Evolutionary conservation across 2,113 vertebrate genomes (phyloP).

Genomic region (Actenoides hombroni): DNA sequence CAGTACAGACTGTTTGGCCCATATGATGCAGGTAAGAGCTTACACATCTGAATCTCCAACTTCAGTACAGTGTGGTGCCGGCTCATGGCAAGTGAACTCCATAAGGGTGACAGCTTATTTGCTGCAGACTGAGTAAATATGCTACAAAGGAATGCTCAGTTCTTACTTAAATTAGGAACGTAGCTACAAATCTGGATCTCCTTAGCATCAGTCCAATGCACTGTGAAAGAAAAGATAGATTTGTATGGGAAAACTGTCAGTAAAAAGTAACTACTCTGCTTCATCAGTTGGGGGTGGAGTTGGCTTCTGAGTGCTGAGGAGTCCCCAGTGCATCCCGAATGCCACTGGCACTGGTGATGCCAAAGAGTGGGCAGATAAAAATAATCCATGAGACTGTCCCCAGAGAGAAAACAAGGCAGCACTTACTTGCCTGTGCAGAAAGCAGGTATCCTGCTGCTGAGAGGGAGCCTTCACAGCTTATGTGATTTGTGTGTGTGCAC

Average conservation of each 20-base stretch:
- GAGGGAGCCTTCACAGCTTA: neutral
- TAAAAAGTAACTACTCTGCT: neutral
- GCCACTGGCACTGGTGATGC: neutral
- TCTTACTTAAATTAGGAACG: neutral
- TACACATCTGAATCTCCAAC: neutral
- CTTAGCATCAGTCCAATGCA: neutral
- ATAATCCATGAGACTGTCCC: neutral
- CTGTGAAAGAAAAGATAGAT: neutral
- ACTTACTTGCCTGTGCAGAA: neutral
- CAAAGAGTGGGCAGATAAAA: neutral
- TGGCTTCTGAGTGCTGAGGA: neutral
- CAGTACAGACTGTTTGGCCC: neutral
- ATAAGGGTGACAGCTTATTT: neutral
- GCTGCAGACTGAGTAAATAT: neutral
- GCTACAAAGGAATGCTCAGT: neutral
- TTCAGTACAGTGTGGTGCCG: neutral
- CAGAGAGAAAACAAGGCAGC: neutral
- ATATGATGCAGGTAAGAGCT: neutral
- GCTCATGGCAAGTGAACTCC: neutral
- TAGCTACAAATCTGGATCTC: neutral
- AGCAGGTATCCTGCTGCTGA: neutral
- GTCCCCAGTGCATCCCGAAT: neutral
- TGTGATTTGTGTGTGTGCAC: rapidly evolving
- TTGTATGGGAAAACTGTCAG: neutral
- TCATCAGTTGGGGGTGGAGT: neutral